phyloP scores from a whole-genome alignment of 2,888 invertebrate species.

The Aphelenchoides bicaudatus region DNA sequence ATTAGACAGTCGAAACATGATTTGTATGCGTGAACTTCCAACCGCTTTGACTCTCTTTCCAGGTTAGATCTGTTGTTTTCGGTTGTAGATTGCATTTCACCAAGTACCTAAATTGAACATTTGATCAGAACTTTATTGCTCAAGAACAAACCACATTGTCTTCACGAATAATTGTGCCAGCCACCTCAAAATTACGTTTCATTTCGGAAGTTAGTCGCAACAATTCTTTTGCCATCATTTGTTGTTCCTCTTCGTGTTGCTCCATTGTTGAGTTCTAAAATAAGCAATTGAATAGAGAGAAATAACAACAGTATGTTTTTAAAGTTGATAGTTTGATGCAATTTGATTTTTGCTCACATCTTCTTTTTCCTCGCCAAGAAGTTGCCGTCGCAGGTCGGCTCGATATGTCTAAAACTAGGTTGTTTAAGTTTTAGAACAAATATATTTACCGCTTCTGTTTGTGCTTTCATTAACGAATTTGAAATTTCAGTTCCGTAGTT shows the following conservation, averaged over 20 bases:
- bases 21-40: constrained; percentile 51
- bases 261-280: too few relatives aligned
- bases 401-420: constrained; percentile 29
- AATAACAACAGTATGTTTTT: too few relatives aligned
- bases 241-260: constrained; percentile 76
- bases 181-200: constrained; percentile 83
- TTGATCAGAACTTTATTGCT: not conserved
- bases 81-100: constrained; percentile 42
- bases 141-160: constrained; percentile 67
- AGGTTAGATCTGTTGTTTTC: constrained; percentile 43
- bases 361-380: constrained; percentile 33
- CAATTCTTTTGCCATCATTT: constrained; percentile 89
- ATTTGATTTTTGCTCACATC: constrained; percentile 2
- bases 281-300: too few relatives aligned
- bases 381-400: constrained; percentile 46
- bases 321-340: too few relatives aligned
- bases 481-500: constrained; percentile 12
- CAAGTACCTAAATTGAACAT: constrained; percentile 33
- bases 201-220: constrained; percentile 79
- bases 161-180: constrained; percentile 81
- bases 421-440: not conserved
- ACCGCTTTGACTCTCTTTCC: constrained; percentile 39
- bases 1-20: constrained; percentile 51
- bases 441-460: constrained; percentile 6
- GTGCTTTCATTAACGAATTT: constrained; percentile 5